phyloP scores from a whole-genome alignment of 2,113 vertebrate genomes.

The Gallinago paraguaiae region DNA sequence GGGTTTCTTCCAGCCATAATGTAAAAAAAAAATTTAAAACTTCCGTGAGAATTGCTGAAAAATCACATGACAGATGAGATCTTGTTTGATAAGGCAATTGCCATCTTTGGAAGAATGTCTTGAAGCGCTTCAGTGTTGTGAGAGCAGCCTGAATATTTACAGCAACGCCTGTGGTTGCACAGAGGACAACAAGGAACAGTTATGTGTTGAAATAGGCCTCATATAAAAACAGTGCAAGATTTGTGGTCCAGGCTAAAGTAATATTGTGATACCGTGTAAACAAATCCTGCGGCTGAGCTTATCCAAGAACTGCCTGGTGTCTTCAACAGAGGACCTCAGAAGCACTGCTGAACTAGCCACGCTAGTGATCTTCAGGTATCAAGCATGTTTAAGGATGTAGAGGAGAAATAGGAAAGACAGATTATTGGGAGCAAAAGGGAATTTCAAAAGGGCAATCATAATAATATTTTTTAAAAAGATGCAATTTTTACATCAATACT shows the following conservation, averaged over 20 bases:
- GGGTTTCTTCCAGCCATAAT: background rate
- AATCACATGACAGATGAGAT: background rate
- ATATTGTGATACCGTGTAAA: background rate
- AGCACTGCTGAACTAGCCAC: background rate
- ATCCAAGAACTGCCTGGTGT: background rate
- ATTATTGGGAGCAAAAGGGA: background rate
- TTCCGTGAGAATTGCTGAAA: background rate
- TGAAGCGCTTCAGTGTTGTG: background rate
- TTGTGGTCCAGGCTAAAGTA: background rate
- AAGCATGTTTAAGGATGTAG: background rate
- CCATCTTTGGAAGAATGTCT: background rate
- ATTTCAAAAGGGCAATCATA: background rate
- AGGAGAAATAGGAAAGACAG: background rate
- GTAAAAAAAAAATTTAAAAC: background rate
- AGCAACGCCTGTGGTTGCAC: background rate
- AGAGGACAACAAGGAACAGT: background rate
- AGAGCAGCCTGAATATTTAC: background rate
- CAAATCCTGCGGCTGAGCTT: background rate
- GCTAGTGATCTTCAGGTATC: background rate
- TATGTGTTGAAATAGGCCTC: background rate
- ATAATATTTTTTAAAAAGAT: background rate
- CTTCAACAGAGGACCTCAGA: background rate
- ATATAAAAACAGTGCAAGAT: background rate
- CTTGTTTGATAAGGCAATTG: background rate
- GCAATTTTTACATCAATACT: background rate